Conservation (phyloP, 2,113 vertebrate species). For the Thalassoma bifasciatum region DNA sequence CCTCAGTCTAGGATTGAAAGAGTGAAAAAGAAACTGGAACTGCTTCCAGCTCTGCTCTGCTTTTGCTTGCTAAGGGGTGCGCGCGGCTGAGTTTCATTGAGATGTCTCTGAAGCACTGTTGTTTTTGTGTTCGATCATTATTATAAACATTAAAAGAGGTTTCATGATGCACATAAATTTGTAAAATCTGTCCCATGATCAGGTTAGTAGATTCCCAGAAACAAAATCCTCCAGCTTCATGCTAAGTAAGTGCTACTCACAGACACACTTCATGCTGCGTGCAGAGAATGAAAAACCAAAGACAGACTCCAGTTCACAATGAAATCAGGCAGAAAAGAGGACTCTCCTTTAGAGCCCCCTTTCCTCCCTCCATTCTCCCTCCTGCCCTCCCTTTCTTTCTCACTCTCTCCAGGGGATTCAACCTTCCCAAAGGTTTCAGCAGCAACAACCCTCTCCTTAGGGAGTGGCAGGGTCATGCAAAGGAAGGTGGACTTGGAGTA, state of each 20-base stretch:
- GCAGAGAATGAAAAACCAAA: slow-evolving; percentile 1
- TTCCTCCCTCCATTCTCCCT: slow-evolving; percentile 12
- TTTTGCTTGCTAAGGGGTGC: not conserved
- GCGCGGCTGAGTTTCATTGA: not conserved
- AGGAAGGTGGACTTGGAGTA: slow-evolving; percentile 26
- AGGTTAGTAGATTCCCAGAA: no score
- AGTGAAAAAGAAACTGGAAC: slow-evolving; percentile 17
- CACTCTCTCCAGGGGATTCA: slow-evolving; percentile 31
- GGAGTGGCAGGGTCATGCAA: slow-evolving; percentile 50
- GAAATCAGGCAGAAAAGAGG: slow-evolving; percentile 16
- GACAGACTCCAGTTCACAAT: slow-evolving; percentile 18
- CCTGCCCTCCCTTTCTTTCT: not conserved
- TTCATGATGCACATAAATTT: no score
- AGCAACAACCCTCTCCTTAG: slow-evolving; percentile 44
- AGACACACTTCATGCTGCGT: slow-evolving; percentile 13
- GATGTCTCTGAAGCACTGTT: not conserved
- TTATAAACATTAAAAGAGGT: not conserved
- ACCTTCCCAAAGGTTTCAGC: slow-evolving; percentile 44
- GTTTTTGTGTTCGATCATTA: slow-evolving; percentile 18
- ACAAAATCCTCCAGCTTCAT: not conserved
- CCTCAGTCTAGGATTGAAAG: slow-evolving; percentile 14
- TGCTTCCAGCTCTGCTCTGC: not conserved
- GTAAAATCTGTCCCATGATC: not conserved
- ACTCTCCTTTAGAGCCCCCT: slow-evolving; percentile 4
- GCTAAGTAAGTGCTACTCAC: slow-evolving; percentile 15